Evolutionary conservation across 2,113 vertebrate species (phyloP).

Genomic region (Sakesphorus luctuosus): DNA sequence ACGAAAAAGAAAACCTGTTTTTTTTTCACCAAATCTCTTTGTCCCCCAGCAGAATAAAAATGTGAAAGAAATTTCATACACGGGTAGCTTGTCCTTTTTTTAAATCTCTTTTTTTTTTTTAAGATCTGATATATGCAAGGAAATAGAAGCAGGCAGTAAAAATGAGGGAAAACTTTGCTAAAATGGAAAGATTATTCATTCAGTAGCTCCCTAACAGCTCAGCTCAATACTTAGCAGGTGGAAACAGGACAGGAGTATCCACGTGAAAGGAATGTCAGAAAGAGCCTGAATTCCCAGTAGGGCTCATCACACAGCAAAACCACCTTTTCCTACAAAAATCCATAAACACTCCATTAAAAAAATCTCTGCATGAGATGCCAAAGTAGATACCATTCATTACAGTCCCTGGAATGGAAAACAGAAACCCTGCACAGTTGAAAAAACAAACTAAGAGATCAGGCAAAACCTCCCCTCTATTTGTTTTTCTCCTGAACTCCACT

Average conservation of each 20-base stretch:
- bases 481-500: background rate
- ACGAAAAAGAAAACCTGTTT: accelerated
- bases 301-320: background rate
- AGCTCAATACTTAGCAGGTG: background rate
- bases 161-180: background rate
- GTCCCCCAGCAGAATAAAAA: background rate
- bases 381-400: background rate
- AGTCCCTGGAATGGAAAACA: background rate
- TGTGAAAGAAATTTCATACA: background rate
- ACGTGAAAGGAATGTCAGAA: background rate
- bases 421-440: background rate
- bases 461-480: background rate
- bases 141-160: background rate
- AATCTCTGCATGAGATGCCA: background rate
- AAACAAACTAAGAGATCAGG: background rate
- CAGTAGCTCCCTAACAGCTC: background rate
- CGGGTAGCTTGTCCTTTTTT: background rate
- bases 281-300: background rate
- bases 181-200: background rate
- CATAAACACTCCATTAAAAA: background rate
- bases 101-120: background rate
- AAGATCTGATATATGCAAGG: accelerated
- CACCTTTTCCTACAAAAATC: background rate
- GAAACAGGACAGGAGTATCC: background rate
- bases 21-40: background rate